Conservation (phyloP, 2,797 vertebrate species). For the Tragelaphus oryx region DNA sequence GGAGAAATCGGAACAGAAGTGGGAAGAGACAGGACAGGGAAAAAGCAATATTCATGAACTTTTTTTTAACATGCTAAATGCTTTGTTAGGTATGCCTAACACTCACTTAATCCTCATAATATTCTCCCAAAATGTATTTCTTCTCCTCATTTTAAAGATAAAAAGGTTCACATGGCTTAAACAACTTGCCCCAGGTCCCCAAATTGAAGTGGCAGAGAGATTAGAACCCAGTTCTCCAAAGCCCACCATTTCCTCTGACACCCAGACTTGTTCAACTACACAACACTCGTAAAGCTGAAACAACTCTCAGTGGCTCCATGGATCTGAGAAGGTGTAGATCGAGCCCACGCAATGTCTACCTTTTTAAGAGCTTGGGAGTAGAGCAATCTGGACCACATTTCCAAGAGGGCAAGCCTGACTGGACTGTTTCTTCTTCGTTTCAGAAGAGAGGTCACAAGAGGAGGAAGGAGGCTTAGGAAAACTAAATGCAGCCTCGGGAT, state of each 20-base stretch:
- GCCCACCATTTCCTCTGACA: neutral
- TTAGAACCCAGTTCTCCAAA: neutral
- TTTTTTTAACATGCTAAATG: neutral
- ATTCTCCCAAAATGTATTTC: neutral
- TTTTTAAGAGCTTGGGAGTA: slow-evolving; percentile 71
- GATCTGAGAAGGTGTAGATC: neutral
- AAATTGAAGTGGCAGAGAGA: neutral
- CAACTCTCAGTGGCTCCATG: neutral
- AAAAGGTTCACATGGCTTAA: neutral
- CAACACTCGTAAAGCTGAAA: neutral
- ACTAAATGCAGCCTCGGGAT: slow-evolving; percentile 47
- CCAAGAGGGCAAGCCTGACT: slow-evolving; percentile 65
- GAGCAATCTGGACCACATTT: slow-evolving; percentile 73
- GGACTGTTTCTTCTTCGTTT: slow-evolving; percentile 69
- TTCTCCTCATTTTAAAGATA: neutral
- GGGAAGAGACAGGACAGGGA: neutral
- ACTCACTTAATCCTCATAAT: slow-evolving; percentile 21
- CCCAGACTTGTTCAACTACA: neutral
- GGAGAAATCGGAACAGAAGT: neutral
- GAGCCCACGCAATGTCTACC: slow-evolving; percentile 29
- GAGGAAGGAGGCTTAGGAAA: slow-evolving; percentile 44
- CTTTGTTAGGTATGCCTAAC: neutral
- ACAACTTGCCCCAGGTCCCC: neutral
- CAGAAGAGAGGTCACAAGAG: slow-evolving; percentile 50
- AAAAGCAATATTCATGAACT: slow-evolving; percentile 41